Evolutionary conservation across 2,797 vertebrate species (phyloP), one percentile per base, ranked within the genome.

Genomic region (Tragelaphus oryx): DNA sequence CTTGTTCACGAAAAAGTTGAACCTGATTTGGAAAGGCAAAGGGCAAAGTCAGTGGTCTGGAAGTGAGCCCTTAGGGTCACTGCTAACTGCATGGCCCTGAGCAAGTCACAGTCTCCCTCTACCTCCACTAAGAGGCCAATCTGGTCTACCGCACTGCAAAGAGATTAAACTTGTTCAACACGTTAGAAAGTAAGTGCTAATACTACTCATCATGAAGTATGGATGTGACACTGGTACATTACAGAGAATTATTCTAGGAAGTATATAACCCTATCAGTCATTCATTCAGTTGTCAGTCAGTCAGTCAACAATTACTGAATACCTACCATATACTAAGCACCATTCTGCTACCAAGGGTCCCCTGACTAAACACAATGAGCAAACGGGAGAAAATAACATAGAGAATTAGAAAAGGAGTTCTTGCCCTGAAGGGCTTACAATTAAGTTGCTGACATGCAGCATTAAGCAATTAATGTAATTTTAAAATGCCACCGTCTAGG

Each of bases 1-100:
- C 97, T 99, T 99, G 93, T 99, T 97, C 10, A 99, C 80, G 84
- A 99, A 99, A 97, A 99, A 99, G 97, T 98, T 98, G 98, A 99
- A 99, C 98, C 99, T 99, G 83, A 4, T 76, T 79, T 75, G 84
- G 89, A 87, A 97, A 76, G 87, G 80, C 48, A 89, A 94, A 41
- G 11, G 24, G 41, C 44, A 85, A 48, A 87, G 52, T 96, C 62
- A 95, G n/a, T 2, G 48, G 37, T 62, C 18, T 76, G 48, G 75
- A 92, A 30, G 4, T 46, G 48, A 93, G 33, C 24, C 26, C 5
- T 18, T 0, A 13, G 78, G 6, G 5, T 65, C 30, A 13, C 24
- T 8, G 52, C n/a, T 26, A 84, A 55, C 54, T 30, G 12, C 41
- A 37, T 48, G 24, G 41, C 46, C 30, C 74, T 26, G 20, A 26